A percentile compares a stretch with the other conserved stretches of the same genome.
These are phyloP conservation scores for Chromobotia macracanthus DNA, from an alignment of 2,797 vertebrate species.

Conservation along the genomic window DNA sequence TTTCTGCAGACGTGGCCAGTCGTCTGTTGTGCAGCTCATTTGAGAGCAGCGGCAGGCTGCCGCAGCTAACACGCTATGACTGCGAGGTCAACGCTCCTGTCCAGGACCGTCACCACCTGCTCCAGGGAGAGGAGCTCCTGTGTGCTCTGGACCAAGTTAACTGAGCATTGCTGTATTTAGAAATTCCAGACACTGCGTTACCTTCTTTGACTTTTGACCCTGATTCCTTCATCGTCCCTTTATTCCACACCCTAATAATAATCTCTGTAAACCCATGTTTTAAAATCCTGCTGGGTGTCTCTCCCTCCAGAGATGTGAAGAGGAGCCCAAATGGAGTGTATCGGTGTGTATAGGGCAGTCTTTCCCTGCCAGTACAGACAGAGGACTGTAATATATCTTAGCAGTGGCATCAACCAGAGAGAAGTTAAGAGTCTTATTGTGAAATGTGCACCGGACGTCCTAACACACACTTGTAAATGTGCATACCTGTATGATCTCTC, in stretches of 20 bases:
- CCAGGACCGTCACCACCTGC: conserved; percentile 91
- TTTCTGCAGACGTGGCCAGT: conserved; percentile 86
- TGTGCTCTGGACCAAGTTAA: conserved; percentile 96
- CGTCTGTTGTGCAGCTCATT: conserved; percentile 88
- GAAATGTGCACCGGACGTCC: conserved; percentile 43
- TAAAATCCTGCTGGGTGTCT: neutral
- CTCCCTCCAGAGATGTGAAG: neutral
- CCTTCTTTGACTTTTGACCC: neutral
- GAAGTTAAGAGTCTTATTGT: conserved; percentile 58
- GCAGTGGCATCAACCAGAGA: conserved; percentile 44
- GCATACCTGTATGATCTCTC: conserved; percentile 2
- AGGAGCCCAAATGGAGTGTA: conserved; percentile 26
- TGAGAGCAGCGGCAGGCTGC: conserved; percentile 82
- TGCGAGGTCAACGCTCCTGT: conserved; percentile 97
- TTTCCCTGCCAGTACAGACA: conserved; percentile 36
- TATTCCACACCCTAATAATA: neutral
- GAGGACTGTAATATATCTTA: conserved; percentile 14
- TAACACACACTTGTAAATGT: conserved; percentile 17
- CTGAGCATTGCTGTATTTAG: conserved; percentile 72
- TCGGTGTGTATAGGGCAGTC: conserved; percentile 13
- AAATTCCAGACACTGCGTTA: conserved; percentile 48
- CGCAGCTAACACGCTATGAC: conserved; percentile 95
- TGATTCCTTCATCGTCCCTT: neutral
- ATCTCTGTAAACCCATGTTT: conserved; percentile 31
- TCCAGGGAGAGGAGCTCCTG: conserved; percentile 97